Percentiles rank a stretch among this genome's conserved stretches.
Evolutionary conservation across 2,888 invertebrate genomes (phyloP).

Genomic region (Ormyrus rosae): DNA sequence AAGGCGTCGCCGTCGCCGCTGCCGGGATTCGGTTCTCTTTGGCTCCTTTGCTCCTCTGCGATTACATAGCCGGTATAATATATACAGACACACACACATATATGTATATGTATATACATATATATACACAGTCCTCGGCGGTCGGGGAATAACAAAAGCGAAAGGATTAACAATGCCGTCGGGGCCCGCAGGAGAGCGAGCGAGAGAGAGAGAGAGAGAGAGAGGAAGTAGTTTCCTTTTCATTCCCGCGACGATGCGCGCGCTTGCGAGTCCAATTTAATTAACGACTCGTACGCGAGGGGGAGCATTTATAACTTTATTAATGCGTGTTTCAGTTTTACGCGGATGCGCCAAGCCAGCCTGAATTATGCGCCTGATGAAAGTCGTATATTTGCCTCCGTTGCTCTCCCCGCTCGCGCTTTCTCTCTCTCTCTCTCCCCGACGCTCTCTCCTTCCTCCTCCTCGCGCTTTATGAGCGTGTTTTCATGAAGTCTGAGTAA

Average conservation of each 20-base stretch:
- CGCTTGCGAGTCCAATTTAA: slow-evolving; percentile 60
- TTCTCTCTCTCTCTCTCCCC: neutral
- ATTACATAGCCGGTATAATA: no score
- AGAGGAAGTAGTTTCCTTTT: slow-evolving; percentile 7
- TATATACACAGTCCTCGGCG: neutral
- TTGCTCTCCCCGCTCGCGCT: neutral
- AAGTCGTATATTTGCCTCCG: slow-evolving; percentile 32
- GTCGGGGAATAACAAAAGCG: slow-evolving; percentile 45
- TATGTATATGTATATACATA: neutral
- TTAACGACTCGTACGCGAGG: slow-evolving; percentile 62
- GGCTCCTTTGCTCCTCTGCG: no score
- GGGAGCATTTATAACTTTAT: slow-evolving; percentile 65
- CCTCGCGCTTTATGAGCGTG: neutral
- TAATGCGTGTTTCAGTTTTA: slow-evolving; percentile 60
- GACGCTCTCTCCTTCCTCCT: no score
- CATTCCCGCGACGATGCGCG: slow-evolving; percentile 3
- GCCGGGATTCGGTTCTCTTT: no score
- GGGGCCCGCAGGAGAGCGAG: neutral
- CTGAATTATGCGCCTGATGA: slow-evolving; percentile 47
- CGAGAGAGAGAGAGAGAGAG: neutral
- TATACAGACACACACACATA: neutral
- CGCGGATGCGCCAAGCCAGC: slow-evolving; percentile 6
- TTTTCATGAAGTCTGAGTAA: slow-evolving; percentile 35
- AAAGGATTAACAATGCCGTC: slow-evolving; percentile 42
- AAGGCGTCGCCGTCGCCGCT: no score